Percentiles rank a stretch among this genome's conserved stretches.
Evolutionary conservation across 2,113 vertebrate species (phyloP).

Genomic region (Tragelaphus buxtoni): DNA sequence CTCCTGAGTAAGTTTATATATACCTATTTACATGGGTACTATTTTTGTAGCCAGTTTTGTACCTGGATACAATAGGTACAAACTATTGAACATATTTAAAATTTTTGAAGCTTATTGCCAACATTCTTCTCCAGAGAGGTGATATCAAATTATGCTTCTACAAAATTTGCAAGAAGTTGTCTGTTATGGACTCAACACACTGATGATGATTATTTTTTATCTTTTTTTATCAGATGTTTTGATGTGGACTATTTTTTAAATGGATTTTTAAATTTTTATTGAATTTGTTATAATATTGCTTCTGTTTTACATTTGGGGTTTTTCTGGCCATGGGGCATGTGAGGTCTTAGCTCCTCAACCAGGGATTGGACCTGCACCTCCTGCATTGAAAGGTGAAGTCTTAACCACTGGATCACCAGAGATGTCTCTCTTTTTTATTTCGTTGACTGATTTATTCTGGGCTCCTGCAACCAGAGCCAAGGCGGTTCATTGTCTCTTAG

Average conservation of each 20-base stretch:
- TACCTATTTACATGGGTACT: not conserved
- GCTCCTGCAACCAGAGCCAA: not conserved
- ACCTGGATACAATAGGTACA: not conserved
- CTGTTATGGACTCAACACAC: not conserved
- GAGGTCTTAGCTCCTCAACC: not conserved
- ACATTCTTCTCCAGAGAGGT: not conserved
- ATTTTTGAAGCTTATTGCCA: not conserved
- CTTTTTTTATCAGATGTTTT: not conserved
- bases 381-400: not conserved
- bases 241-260: not conserved
- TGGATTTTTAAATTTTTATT: not conserved
- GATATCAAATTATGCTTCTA: not conserved
- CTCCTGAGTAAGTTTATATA: not conserved
- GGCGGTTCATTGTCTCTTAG: not conserved
- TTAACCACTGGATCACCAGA: not conserved
- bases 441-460: not conserved
- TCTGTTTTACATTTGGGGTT: not conserved
- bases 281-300: not conserved
- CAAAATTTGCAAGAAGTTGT: not conserved
- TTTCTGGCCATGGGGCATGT: not conserved
- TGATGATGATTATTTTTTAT: not conserved
- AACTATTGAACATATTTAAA: not conserved
- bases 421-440: accelerated
- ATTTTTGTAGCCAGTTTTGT: not conserved
- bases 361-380: not conserved